Evolutionary conservation across 2,888 invertebrate genomes (phyloP).

Genomic region (Lasioglossum vierecki): DNA sequence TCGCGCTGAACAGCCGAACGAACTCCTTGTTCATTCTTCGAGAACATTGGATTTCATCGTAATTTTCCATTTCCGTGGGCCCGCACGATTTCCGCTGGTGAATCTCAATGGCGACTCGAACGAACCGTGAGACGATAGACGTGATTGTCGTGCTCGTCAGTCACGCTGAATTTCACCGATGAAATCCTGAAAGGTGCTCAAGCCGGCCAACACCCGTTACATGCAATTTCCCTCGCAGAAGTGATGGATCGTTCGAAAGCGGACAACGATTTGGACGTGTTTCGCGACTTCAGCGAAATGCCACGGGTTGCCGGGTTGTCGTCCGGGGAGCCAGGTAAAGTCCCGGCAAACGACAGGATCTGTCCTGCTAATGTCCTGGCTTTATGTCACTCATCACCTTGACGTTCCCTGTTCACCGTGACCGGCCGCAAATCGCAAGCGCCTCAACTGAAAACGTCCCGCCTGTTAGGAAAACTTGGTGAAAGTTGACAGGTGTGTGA

Average conservation of each 20-base stretch:
- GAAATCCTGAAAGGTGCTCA: constrained; percentile 36
- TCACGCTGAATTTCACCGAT: constrained; percentile 40
- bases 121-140: constrained; percentile 32
- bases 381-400: constrained; percentile 70
- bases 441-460: constrained; percentile 24
- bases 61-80: constrained; percentile 22
- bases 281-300: constrained; percentile 52
- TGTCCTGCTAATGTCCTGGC: constrained; percentile 68
- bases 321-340: constrained; percentile 66
- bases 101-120: constrained; percentile 13
- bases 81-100: constrained; percentile 23
- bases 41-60: neutral
- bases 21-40: neutral
- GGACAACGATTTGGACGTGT: constrained; percentile 38
- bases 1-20: neutral
- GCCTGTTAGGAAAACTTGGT: constrained; percentile 45
- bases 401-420: constrained; percentile 45
- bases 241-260: constrained; percentile 67
- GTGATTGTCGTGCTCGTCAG: constrained; percentile 36
- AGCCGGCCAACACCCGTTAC: constrained; percentile 47
- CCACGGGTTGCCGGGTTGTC: constrained; percentile 28
- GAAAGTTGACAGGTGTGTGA: constrained; percentile 42
- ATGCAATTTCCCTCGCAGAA: constrained; percentile 61
- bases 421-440: constrained; percentile 53
- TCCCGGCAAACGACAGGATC: constrained; percentile 67